phyloP scores from a whole-genome alignment of 2,888 invertebrate species.

The Cryptus viduatorius region DNA sequence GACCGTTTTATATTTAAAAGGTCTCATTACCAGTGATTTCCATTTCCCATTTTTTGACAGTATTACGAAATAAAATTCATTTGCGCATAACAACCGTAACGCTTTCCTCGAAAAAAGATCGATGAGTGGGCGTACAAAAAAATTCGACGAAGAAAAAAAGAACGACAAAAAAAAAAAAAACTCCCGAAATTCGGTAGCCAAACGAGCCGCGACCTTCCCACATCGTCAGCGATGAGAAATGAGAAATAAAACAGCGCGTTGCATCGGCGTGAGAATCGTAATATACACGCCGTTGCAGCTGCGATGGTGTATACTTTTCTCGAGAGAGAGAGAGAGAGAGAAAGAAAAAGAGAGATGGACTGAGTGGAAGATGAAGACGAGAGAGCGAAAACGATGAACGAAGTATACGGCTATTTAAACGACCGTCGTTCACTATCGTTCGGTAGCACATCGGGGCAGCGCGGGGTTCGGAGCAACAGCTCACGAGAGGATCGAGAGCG shows the following conservation, averaged over 20 bases:
- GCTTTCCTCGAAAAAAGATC: not conserved
- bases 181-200: conserved; percentile 15
- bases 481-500: conserved; percentile 42
- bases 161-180: not conserved
- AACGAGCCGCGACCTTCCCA: conserved; percentile 44
- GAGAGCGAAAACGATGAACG: conserved; percentile 4
- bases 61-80: not conserved
- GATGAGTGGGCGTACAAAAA: conserved; percentile 20
- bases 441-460: conserved; percentile 2
- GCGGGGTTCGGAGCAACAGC: conserved; percentile 10
- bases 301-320: conserved; percentile 21
- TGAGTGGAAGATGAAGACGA: not conserved
- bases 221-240: conserved; percentile 38
- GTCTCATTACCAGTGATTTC: too few relatives aligned
- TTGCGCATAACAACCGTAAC: not conserved
- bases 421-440: conserved; percentile 24
- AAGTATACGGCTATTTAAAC: conserved; percentile 39
- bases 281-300: conserved; percentile 1
- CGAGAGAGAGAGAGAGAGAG: not conserved
- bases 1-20: not conserved
- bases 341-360: not conserved
- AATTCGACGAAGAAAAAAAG: not conserved
- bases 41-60: not conserved
- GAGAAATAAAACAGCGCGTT: conserved; percentile 31
- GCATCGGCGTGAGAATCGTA: conserved; percentile 4